A percentile compares a stretch with the other conserved stretches of the same genome.
Evolutionary conservation across 1,140 invertebrate species (phyloP).

Genomic region (Hirudo medicinalis): DNA sequence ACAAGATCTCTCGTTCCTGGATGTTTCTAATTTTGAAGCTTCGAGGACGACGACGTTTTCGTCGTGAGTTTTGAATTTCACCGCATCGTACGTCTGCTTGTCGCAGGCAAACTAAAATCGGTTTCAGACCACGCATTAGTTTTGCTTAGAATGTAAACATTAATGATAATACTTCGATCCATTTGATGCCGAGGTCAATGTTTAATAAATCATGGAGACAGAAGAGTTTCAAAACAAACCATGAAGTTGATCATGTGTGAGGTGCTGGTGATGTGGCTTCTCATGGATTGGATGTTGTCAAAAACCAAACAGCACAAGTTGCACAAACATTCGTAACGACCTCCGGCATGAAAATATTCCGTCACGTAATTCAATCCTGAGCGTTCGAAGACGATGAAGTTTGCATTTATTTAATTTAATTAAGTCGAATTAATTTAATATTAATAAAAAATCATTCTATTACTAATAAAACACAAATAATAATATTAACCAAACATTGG

Average conservation of each 20-base stretch:
- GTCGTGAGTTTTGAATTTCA: background rate
- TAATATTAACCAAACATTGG: too few species aligned
- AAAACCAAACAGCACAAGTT: background rate
- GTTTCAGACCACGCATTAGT: background rate
- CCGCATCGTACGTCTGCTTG: background rate
- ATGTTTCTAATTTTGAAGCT: background rate
- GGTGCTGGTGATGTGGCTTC: background rate
- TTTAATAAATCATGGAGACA: background rate
- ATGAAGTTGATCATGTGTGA: conserved; percentile 6
- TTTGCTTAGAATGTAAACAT: background rate
- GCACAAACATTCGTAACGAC: background rate
- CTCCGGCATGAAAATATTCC: background rate
- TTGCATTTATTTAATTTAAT: too few species aligned
- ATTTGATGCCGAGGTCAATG: background rate
- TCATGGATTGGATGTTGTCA: background rate
- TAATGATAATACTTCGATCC: too few species aligned
- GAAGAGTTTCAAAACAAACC: background rate
- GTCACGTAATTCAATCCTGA: conserved; percentile 10
- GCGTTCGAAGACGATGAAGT: background rate
- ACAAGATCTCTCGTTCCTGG: background rate
- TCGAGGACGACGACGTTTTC: background rate
- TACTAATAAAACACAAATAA: too few species aligned
- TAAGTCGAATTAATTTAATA: too few species aligned
- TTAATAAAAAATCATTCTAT: too few species aligned
- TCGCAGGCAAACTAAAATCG: background rate